Evolutionary conservation across 2,888 invertebrate species (phyloP).

Genomic region (Tetanocera ferruginea): DNA sequence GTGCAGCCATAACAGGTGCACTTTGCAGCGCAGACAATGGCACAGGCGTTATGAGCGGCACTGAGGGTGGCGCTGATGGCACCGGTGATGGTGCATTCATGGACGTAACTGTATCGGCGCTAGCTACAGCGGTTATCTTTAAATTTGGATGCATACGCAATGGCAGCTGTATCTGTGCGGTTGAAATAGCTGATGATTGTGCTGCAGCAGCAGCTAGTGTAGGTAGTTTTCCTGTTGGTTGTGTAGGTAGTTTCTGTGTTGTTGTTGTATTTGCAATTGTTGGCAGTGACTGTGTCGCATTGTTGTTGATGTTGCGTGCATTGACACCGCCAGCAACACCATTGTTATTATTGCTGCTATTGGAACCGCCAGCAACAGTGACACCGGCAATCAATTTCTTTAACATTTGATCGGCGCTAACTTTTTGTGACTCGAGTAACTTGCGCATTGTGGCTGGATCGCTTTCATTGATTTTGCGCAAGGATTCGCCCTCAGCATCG

Average conservation of each 20-base stretch:
- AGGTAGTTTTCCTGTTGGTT: neutral
- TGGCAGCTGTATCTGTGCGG: conserved; percentile 48
- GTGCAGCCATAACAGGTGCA: conserved; percentile 1
- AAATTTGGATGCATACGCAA: conserved; percentile 56
- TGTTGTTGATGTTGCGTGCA: neutral
- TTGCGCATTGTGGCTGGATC: conserved; percentile 64
- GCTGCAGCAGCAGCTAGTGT: neutral
- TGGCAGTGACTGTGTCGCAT: neutral
- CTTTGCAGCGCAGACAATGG: conserved; percentile 48
- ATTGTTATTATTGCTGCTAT: neutral
- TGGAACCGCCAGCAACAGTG: conserved; percentile 48
- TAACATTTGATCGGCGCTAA: conserved; percentile 64
- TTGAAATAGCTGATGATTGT: neutral
- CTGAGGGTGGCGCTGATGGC: conserved; percentile 7
- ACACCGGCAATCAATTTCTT: conserved; percentile 58
- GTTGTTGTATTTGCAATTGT: neutral
- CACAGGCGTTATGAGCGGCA: conserved; percentile 48
- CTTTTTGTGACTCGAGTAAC: conserved; percentile 62
- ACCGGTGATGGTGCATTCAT: neutral
- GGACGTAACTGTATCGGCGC: conserved; percentile 47
- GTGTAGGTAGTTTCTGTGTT: neutral
- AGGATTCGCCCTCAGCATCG: conserved; percentile 62
- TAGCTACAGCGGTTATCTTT: conserved; percentile 56
- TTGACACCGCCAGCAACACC: neutral
- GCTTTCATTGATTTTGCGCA: conserved; percentile 62